Conservation (phyloP, 1,140 invertebrate genomes). For the Drosophila mayri region DNA sequence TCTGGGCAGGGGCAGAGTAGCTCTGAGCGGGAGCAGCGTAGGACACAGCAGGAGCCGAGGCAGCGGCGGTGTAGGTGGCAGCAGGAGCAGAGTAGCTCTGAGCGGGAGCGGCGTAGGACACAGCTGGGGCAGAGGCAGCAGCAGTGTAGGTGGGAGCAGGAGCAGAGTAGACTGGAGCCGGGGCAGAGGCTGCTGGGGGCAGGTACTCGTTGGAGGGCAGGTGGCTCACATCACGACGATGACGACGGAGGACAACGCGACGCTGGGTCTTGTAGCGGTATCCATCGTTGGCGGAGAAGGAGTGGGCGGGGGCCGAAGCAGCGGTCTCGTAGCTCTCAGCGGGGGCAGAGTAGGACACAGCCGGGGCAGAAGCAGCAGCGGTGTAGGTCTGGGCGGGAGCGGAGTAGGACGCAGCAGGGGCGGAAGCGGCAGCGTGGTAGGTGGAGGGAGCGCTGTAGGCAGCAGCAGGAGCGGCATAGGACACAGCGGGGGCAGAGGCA, state of each 20-base stretch:
- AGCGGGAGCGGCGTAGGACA: constrained; percentile 38
- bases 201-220: constrained; percentile 73
- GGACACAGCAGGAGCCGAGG: constrained; percentile 49
- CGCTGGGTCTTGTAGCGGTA: constrained; percentile 19
- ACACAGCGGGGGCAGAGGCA: constrained; percentile 46
- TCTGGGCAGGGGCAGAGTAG: constrained; percentile 36
- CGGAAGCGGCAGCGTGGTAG: constrained; percentile 56
- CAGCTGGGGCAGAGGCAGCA: constrained; percentile 49
- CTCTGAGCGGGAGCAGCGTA: constrained; percentile 32
- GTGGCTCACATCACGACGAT: constrained; percentile 74
- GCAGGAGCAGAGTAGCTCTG: constrained; percentile 29
- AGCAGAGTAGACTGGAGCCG: constrained; percentile 16
- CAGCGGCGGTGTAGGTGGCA: constrained; percentile 9
- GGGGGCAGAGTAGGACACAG: constrained; percentile 45
- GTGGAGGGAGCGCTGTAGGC: constrained; percentile 36
- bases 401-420: constrained; percentile 48
- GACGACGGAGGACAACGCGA: constrained; percentile 49
- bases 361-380: constrained; percentile 55
- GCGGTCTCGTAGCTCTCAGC: constrained; percentile 43
- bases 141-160: constrained; percentile 29
- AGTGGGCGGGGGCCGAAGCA: constrained; percentile 52
- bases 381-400: constrained; percentile 21
- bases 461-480: constrained; percentile 33
- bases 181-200: constrained; percentile 60
- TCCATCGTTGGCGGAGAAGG: constrained; percentile 5